These are phyloP conservation scores for Catostylus mosaicus DNA, from an alignment of 30 jellyfish, hydroid and myxozoan genomes.

Conservation along the genomic window DNA sequence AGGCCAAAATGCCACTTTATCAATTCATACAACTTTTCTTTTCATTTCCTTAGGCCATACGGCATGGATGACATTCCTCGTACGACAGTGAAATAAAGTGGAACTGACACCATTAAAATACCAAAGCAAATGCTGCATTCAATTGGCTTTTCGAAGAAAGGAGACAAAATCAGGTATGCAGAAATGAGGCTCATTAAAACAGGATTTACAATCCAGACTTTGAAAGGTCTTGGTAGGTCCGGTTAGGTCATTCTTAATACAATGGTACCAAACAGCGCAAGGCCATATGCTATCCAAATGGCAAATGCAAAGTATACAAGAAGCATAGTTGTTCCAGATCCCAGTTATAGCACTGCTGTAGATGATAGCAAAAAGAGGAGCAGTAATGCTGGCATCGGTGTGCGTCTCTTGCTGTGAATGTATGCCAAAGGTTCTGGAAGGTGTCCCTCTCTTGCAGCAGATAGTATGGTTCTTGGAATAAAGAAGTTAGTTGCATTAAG, in stretches of 20 bases:
- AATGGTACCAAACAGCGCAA: slow-evolving; percentile 20
- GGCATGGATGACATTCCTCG: background rate
- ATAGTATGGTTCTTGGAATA: background rate
- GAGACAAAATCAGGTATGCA: no score
- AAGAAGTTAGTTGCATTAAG: slow-evolving; percentile 16
- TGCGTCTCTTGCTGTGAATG: slow-evolving; percentile 3
- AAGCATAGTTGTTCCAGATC: background rate
- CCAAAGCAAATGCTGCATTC: background rate
- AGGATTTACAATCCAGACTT: no score
- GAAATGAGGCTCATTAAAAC: no score
- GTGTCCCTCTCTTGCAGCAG: slow-evolving; percentile 54
- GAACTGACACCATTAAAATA: background rate
- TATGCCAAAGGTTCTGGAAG: slow-evolving; percentile 15
- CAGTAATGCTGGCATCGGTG: slow-evolving; percentile 40
- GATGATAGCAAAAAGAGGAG: background rate
- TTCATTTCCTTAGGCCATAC: background rate
- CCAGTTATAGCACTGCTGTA: background rate
- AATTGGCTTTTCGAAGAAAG: slow-evolving; percentile 8
- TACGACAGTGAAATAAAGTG: slow-evolving; percentile 1
- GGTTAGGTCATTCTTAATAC: slow-evolving; percentile 21
- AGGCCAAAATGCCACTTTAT: background rate
- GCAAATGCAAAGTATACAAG: slow-evolving; percentile 1
- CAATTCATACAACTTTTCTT: background rate
- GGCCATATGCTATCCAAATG: slow-evolving; percentile 7
- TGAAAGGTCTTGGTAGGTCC: slow-evolving; percentile 23